phyloP scores from a whole-genome alignment of 2,888 invertebrate genomes.

The Hydriomena furcata region DNA sequence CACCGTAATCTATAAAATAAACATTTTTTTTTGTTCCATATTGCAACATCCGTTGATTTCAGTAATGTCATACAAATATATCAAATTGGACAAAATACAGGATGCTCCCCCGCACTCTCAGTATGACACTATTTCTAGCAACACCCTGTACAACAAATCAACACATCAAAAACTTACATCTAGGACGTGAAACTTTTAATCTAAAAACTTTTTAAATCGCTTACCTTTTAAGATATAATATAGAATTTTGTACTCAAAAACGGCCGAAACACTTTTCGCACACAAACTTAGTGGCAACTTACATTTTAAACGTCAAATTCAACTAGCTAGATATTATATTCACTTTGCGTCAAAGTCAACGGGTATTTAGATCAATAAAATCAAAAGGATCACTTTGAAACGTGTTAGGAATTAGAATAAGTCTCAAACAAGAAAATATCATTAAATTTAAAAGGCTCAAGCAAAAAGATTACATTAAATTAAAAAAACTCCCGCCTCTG shows the following conservation, averaged over 20 bases:
- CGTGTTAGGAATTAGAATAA: no score
- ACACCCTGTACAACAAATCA: constrained; percentile 17
- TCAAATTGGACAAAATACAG: neutral
- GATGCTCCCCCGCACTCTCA: neutral
- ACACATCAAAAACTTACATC: constrained; percentile 35
- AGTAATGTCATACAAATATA: neutral
- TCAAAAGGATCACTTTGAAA: no score
- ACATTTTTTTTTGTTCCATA: constrained; percentile 40
- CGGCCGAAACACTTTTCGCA: constrained; percentile 52
- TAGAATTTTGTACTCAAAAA: constrained; percentile 79
- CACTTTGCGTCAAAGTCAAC: no score
- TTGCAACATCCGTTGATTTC: constrained; percentile 51
- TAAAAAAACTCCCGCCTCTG: no score
- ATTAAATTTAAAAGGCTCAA: no score
- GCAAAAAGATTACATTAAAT: no score
- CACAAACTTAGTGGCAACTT: constrained; percentile 17
- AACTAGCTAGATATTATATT: no score
- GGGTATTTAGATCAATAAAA: no score
- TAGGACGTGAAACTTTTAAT: constrained; percentile 43
- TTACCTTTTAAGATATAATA: constrained; percentile 43
- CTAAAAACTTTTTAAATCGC: constrained; percentile 41
- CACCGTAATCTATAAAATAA: constrained; percentile 42
- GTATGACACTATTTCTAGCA: constrained; percentile 5
- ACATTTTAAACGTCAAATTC: no score
- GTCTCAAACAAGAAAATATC: no score